phyloP scores from a whole-genome alignment of 1,140 invertebrate genomes.

The Pogonus chalceus region DNA sequence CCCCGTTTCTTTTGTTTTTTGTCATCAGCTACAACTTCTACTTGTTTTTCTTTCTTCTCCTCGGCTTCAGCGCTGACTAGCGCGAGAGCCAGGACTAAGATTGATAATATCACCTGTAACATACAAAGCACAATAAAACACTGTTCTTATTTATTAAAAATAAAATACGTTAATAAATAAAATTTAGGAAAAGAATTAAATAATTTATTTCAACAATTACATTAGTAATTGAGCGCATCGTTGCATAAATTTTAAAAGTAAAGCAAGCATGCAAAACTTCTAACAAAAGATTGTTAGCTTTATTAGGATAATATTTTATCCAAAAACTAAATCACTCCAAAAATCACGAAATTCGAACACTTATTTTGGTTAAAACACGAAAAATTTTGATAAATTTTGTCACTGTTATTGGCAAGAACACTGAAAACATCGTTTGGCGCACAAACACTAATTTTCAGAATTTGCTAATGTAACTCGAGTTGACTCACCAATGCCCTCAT shows the following conservation, averaged over 20 bases:
- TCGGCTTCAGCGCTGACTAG: constrained; percentile 48
- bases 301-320: too few relatives aligned
- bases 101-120: constrained; percentile 55
- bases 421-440: not conserved
- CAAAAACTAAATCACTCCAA: too few relatives aligned
- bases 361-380: constrained; percentile 9
- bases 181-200: too few relatives aligned
- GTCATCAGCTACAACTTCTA: constrained; percentile 44
- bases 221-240: not conserved
- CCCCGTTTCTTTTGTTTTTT: constrained; percentile 60
- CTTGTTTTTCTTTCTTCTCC: constrained; percentile 47
- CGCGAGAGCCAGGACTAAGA: constrained; percentile 58
- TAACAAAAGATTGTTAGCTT: too few relatives aligned
- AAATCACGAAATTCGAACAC: constrained; percentile 1
- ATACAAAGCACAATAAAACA: constrained; percentile 21
- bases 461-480: constrained; percentile 10
- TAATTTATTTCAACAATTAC: too few relatives aligned
- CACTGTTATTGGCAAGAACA: not conserved
- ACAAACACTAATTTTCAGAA: not conserved
- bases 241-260: too few relatives aligned
- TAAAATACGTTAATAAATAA: not conserved
- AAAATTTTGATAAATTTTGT: not conserved
- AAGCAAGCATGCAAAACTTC: too few relatives aligned
- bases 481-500: constrained; percentile 48
- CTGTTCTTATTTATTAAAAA: not conserved